These are phyloP conservation scores for Pristionchus mayeri DNA, from an alignment of 2,888 invertebrate genomes.

Conservation along the genomic window DNA sequence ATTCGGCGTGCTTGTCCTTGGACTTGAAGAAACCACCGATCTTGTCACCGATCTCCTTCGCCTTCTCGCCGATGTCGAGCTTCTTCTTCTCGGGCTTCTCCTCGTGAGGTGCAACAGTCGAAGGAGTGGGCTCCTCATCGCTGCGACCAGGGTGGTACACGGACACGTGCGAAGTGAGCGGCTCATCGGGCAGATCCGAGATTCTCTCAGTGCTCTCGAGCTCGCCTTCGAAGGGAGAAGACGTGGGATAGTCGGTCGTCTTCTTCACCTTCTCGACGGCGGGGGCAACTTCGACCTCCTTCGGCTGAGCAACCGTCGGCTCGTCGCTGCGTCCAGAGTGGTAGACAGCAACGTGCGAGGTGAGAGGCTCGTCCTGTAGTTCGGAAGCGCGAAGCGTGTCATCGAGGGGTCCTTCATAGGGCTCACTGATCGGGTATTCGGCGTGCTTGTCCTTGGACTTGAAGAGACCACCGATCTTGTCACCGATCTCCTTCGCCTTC, in stretches of 20 bases:
- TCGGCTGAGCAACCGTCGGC: neutral
- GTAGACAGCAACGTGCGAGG: neutral
- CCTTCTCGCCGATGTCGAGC: too few species aligned
- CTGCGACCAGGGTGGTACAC: neutral
- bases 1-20: too few species aligned
- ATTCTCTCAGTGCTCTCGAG: neutral
- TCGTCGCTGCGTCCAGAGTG: neutral
- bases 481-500: neutral
- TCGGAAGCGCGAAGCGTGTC: neutral
- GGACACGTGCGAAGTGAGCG: neutral
- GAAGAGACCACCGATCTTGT: slow-evolving; percentile 29
- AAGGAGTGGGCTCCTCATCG: neutral
- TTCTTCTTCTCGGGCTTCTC: too few species aligned
- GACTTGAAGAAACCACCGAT: too few species aligned
- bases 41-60: too few species aligned
- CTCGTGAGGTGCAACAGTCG: neutral
- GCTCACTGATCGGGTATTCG: neutral
- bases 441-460: neutral
- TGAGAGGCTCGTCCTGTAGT: neutral
- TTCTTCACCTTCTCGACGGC: neutral
- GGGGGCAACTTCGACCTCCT: neutral
- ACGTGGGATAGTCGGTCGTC: neutral
- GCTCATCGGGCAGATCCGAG: neutral
- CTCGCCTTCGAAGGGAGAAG: neutral
- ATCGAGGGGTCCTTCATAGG: neutral